These are phyloP conservation scores for Phyllostomus hastatus DNA, from an alignment of 2,113 vertebrate genomes.

Conservation along the genomic window DNA sequence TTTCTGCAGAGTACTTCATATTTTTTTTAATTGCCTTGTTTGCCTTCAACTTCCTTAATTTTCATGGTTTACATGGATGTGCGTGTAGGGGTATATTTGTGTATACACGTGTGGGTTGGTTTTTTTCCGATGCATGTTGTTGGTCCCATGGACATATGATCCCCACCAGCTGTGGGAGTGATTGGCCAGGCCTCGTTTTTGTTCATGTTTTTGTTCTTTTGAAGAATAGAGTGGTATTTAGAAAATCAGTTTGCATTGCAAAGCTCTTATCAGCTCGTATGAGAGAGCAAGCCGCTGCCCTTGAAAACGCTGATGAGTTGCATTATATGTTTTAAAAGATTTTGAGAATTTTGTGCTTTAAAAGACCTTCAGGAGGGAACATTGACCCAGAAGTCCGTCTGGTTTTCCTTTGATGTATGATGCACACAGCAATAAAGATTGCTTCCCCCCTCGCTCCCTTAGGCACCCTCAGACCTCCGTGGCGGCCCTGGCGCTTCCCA, in stretches of 20 bases:
- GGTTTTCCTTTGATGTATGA: constrained; percentile 66
- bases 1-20: constrained; percentile 69
- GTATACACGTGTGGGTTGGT: not conserved
- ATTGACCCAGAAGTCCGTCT: constrained; percentile 57
- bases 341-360: constrained; percentile 74
- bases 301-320: constrained; percentile 80
- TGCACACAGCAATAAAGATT: constrained; percentile 80
- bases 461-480: not conserved
- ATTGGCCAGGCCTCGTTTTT: constrained; percentile 79
- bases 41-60: constrained; percentile 80
- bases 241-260: constrained; percentile 56
- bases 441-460: not conserved
- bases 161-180: constrained; percentile 84
- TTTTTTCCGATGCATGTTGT: constrained; percentile 32
- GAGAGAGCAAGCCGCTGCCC: constrained; percentile 82
- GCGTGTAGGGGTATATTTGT: not conserved
- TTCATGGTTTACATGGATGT: constrained; percentile 81
- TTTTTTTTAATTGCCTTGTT: constrained; percentile 76
- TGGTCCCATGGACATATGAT: constrained; percentile 82
- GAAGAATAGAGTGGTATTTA: constrained; percentile 69
- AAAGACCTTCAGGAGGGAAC: constrained; percentile 66
- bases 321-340: constrained; percentile 70
- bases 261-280: constrained; percentile 76
- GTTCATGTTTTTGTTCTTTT: constrained; percentile 64
- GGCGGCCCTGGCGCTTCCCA: not conserved